Evolutionary conservation across 2,113 vertebrate genomes (phyloP), one percentile per base, ranked within the genome.

Genomic region (Lampris incognitus): DNA sequence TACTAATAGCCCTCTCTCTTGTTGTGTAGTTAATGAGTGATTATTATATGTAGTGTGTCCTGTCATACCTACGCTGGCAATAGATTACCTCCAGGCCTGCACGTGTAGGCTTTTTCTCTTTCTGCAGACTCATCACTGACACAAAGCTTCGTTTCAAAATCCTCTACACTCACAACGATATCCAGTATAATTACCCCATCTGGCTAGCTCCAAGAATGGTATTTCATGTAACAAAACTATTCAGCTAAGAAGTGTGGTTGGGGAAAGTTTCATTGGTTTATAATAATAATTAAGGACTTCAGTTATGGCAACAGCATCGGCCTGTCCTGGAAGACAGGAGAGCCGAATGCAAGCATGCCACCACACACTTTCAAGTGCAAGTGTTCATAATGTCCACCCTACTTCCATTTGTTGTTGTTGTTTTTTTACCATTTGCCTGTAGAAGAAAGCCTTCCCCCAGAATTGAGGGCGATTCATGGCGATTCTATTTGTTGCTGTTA

Each of bases 201-300:
- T 24, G 24, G 24, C 24, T 24, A 24, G 24, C 24, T 24, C 24
- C 24, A 24, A 24, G 24, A 24, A 24, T 24, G 24, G 24, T 24
- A 24, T 24, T 24, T 24, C 24, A 24, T 24, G 24, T 24, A 24
- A 24, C 24, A 24, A 24, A 24, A 24, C 24, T 24, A 24, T 24
- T 41, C 1, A 67, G 76, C 44, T 44, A 51, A 78, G 77, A 69
- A 54, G 46, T 56, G 9, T 69, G 66, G 66, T 82, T 56, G 69
- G 65, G 73, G 70, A 71, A 74, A 71, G 73, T 76, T 78, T 69
- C 76, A 84, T 64, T 51, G 69, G 56, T 86, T 82, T 80, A 69
- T 79, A 64, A 69, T 52, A 6, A 73, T 76, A 65, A 78, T 78
- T 82, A 24, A 66, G 4, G 1, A 7, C 46, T 52, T 24, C 24